A percentile compares a stretch with the other conserved stretches of the same genome.
Conservation (phyloP, 2,113 vertebrate species). For the Bubo bubo region DNA sequence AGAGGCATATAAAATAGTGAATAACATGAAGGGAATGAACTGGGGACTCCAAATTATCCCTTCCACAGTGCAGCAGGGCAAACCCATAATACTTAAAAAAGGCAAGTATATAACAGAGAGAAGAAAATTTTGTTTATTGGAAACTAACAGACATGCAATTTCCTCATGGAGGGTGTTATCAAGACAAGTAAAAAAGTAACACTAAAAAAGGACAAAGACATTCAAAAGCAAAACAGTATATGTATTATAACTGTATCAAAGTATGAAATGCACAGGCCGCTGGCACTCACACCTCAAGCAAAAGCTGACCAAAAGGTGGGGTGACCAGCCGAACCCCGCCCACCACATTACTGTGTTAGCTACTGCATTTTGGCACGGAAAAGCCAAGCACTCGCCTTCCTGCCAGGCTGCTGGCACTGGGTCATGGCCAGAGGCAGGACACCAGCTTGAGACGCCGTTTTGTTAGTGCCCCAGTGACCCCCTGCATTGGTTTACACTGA, state of each 20-base stretch:
- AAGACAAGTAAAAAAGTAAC: background rate
- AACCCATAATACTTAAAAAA: background rate
- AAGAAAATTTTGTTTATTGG: background rate
- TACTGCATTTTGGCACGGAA: background rate
- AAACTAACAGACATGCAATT: background rate
- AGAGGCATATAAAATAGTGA: constrained; percentile 22
- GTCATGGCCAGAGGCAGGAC: accelerated
- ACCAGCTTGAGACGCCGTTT: accelerated
- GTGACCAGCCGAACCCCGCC: background rate
- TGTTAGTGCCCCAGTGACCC: background rate
- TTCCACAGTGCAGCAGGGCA: background rate
- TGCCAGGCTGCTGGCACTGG: accelerated
- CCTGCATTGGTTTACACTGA: background rate
- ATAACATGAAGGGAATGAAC: background rate
- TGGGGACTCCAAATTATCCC: background rate
- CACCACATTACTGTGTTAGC: accelerated
- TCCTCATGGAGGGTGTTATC: background rate
- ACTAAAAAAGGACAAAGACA: background rate
- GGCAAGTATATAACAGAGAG: background rate
- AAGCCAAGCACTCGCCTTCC: background rate
- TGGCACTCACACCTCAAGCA: background rate
- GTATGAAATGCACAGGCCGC: accelerated
- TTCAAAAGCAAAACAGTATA: background rate
- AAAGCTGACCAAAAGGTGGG: background rate
- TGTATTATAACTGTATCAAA: background rate